Base-by-base conservation (phyloP, 2,888 invertebrate species). In the Anorthoa munda region DNA sequence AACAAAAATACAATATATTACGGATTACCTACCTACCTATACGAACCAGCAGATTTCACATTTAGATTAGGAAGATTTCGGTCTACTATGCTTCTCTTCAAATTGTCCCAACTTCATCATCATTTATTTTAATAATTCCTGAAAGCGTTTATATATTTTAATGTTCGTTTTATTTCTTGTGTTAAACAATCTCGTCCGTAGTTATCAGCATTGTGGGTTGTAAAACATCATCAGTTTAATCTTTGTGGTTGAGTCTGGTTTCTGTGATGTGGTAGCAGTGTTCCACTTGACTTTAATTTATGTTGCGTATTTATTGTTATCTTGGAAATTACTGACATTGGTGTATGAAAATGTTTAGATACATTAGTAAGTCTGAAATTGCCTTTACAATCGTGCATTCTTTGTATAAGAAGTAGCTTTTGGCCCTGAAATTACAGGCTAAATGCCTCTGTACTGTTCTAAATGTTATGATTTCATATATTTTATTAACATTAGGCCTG, bases 71-170 rank as follows among this genome's bases (percentile, higher is more conserved):
- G 9, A n/a, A 15, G 45, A 71, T 53, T 26, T 72, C n/a, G 26
- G 26, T 26, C 2, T 2, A 3, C 17, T 26, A n/a, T 53, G 5
- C 18, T 39, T 1, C 13, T 48, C 26, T 17, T 26, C 13, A 26
- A 26, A 26, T 23, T 50, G 23, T 50, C 17, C n/a, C 17, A 21
- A 31, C 13, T 26, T 26, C 26, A 50, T 45, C n/a, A 39, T 13
- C 5, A 18, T 59, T 74, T 74, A 26, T 15, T 26, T 7, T 45
- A 45, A 26, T 3, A n/a, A 26, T 3, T 46, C 1, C 26, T 21
- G 50, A 21, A 75, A 51, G 12, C 18, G 75, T 45, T 45, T 63
- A 31, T 63, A 31, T 21, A 26, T 50, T 74, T 26, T 74, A 50
- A 51, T 45, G 45, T 12, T 12, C 21, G 4, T 51, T 60, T 74